Base-by-base conservation (phyloP, 2,888 invertebrate species). In the Lissocephala sabroskyi region DNA sequence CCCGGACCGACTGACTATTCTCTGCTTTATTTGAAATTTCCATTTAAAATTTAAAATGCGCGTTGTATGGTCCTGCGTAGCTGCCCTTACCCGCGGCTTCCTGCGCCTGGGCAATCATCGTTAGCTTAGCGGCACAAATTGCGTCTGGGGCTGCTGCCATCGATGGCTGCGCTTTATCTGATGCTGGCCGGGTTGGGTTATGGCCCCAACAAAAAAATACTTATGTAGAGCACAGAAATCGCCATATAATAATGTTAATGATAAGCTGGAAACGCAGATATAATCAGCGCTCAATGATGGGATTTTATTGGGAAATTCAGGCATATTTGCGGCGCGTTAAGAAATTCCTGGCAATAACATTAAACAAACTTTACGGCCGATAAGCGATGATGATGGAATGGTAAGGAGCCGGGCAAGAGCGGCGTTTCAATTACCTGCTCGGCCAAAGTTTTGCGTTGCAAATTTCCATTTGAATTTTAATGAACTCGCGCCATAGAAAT, bases 31-130 rank as follows among this genome's bases (percentile, higher is more conserved):
- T 68, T 77, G 67, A 70, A 74, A 77, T 68, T 77, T 56, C 76
- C 73, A 68, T 78, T 68, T 78, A 68, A 68, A 68, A 78, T 68
- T 78, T 78, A 71, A 75, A 65, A 74, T 56, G 48, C 75, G 66
- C 68, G 46, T 41, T 16, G 35, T n/a, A n/a, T n/a, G n/a, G n/a
- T 10, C 45, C 63, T 46, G 14, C 23, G 32, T 4, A 47, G 30
- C 29, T 45, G 30, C 41, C 33, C 28, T 35, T 16, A 49, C 49
- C 55, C 18, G 40, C 33, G 23, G 40, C 35, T 23, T 23, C 7
- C 23, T 7, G 23, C 23, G 23, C 23, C 23, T 23, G 13, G 35
- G 35, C 17, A 35, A 35, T 35, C 35, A 35, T 35, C 35, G 35
- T 35, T 35, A 16, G 35, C 71, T 75, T 75, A 65, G 67, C 67